These are phyloP conservation scores for Hozukius guyotensis DNA, from an alignment of 2,797 vertebrate species.

Conservation along the genomic window DNA sequence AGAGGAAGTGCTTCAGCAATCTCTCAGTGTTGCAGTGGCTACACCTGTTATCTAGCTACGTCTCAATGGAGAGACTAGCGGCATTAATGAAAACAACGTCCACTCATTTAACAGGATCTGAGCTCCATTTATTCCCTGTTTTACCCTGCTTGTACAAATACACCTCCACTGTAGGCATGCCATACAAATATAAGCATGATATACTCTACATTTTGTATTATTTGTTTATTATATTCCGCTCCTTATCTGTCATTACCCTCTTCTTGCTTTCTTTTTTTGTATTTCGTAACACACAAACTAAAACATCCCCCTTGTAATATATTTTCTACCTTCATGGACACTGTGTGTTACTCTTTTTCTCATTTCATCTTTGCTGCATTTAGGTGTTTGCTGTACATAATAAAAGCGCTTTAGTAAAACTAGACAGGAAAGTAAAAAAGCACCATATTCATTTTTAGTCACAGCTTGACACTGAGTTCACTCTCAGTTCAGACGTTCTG, in stretches of 20 bases:
- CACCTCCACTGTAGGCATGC: background rate
- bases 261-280: background rate
- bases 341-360: background rate
- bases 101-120: background rate
- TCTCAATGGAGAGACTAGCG: background rate
- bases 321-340: background rate
- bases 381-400: background rate
- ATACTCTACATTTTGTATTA: background rate
- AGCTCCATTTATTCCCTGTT: background rate
- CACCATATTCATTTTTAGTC: background rate
- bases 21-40: constrained; percentile 24
- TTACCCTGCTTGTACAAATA: background rate
- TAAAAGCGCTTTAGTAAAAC: constrained; percentile 1
- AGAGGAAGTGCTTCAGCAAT: constrained; percentile 44
- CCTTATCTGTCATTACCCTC: background rate
- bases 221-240: background rate
- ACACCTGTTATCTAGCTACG: constrained; percentile 33
- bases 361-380: background rate
- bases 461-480: background rate
- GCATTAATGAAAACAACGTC: constrained; percentile 24
- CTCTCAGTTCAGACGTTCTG: background rate
- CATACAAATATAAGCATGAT: background rate
- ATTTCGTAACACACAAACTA: background rate
- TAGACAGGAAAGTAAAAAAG: background rate
- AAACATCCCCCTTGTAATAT: background rate